Evolutionary conservation across 2,113 vertebrate genomes (phyloP).

Genomic region (Sciurus niger): DNA sequence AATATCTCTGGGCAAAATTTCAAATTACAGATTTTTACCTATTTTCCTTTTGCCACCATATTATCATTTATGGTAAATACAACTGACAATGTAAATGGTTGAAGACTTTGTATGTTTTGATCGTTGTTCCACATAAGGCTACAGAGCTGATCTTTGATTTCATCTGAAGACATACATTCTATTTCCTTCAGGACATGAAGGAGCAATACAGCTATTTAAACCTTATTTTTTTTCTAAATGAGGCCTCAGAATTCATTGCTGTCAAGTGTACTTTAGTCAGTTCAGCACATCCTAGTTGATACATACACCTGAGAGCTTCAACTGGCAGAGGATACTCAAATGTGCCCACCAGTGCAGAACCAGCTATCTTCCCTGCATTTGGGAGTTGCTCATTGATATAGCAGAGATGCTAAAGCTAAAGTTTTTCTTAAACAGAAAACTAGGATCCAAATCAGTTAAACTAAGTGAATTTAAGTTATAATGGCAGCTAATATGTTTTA

Average conservation of each 20-base stretch:
- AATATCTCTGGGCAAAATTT: neutral
- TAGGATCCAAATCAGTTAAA: neutral
- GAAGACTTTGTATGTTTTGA: neutral
- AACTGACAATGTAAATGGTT: neutral
- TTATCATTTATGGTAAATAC: neutral
- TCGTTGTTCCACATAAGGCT: neutral
- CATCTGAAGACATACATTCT: neutral
- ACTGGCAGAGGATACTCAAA: neutral
- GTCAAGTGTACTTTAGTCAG: neutral
- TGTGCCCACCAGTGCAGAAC: neutral
- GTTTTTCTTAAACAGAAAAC: neutral
- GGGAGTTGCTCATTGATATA: neutral
- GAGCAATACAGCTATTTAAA: neutral
- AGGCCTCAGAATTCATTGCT: neutral
- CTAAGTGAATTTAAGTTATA: neutral
- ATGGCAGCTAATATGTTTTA: neutral
- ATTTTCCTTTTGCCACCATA: neutral
- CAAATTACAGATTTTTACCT: neutral
- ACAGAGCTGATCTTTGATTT: neutral
- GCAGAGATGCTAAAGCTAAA: neutral
- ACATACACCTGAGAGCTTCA: neutral
- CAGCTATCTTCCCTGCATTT: neutral
- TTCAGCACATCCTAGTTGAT: neutral
- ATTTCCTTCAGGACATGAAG: neutral
- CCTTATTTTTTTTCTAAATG: constrained; percentile 31